Evolutionary conservation across 2,888 invertebrate genomes (phyloP).

Genomic region (Tiliacea aurago): DNA sequence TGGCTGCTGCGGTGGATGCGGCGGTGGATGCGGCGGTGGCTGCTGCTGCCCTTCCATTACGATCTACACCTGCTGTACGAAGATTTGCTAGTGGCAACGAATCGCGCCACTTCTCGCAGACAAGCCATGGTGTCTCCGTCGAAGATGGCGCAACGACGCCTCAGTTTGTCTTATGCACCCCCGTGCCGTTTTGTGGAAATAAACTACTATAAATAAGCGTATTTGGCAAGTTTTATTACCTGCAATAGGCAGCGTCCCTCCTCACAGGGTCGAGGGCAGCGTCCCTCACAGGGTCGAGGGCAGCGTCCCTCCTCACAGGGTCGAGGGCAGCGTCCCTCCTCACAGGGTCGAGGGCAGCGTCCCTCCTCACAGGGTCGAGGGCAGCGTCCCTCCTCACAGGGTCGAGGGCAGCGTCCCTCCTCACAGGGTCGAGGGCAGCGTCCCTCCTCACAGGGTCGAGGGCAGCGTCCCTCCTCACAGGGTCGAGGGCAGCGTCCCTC

Average conservation of each 20-base stretch:
- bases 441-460: too few species aligned
- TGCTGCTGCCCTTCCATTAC: slow-evolving; percentile 82
- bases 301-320: too few species aligned
- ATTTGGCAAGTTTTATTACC: slow-evolving; percentile 22
- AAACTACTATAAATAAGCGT: slow-evolving; percentile 71
- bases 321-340: too few species aligned
- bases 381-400: too few species aligned
- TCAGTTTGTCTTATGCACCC: slow-evolving; percentile 39
- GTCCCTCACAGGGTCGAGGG: too few species aligned
- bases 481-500: too few species aligned
- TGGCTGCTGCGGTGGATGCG: slow-evolving; percentile 34
- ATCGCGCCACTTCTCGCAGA: slow-evolving; percentile 47
- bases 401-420: too few species aligned
- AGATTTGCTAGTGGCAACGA: slow-evolving; percentile 80
- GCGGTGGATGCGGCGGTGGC: slow-evolving; percentile 65
- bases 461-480: too few species aligned
- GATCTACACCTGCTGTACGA: slow-evolving; percentile 86
- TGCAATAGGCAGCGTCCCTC: background rate
- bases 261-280: too few species aligned
- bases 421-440: too few species aligned
- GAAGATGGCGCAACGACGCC: slow-evolving; percentile 42
- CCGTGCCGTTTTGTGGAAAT: slow-evolving; percentile 74
- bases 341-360: too few species aligned
- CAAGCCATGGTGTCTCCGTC: slow-evolving; percentile 62
- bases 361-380: too few species aligned